Evolutionary conservation across 2,797 vertebrate species (phyloP).

Genomic region (Dendrocincla fuliginosa): DNA sequence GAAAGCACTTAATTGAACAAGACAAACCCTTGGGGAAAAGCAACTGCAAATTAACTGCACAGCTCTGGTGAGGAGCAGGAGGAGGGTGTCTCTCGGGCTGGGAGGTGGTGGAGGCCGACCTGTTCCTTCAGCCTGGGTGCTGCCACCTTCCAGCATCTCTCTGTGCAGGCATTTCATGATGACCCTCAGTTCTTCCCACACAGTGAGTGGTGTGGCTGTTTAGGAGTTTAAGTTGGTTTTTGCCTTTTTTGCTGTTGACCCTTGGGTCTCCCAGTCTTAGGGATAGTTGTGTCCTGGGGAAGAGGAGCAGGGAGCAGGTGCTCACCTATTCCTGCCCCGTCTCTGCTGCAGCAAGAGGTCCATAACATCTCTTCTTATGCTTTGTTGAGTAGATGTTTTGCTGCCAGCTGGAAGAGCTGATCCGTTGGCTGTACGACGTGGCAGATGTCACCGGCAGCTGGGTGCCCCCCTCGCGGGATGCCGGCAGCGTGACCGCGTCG

Average conservation of each 20-base stretch:
- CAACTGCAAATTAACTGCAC: background rate
- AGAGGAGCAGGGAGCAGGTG: background rate
- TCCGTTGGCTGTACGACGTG: conserved; percentile 82
- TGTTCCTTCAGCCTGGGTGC: background rate
- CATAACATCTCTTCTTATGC: background rate
- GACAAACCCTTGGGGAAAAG: background rate
- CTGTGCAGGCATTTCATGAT: fast-evolving
- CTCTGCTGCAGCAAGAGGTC: background rate
- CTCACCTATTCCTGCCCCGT: fast-evolving
- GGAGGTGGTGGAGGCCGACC: background rate
- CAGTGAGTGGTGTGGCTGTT: background rate
- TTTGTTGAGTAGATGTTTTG: conserved; percentile 84
- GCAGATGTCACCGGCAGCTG: conserved; percentile 76
- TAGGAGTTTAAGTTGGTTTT: background rate
- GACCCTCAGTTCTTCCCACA: background rate
- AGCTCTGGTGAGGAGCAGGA: background rate
- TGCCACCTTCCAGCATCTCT: background rate
- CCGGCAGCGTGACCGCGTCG: conserved; percentile 76
- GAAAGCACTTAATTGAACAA: background rate
- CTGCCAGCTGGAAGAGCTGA: conserved; percentile 87
- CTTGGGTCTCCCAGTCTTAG: background rate
- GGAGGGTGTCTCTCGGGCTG: background rate
- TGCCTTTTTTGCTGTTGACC: background rate
- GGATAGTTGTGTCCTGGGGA: background rate
- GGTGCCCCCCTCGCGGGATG: conserved; percentile 66